Percentiles rank a stretch among this genome's conserved stretches.
Evolutionary conservation across 2,888 invertebrate species (phyloP).

Genomic region (Diplazon laetatorius): DNA sequence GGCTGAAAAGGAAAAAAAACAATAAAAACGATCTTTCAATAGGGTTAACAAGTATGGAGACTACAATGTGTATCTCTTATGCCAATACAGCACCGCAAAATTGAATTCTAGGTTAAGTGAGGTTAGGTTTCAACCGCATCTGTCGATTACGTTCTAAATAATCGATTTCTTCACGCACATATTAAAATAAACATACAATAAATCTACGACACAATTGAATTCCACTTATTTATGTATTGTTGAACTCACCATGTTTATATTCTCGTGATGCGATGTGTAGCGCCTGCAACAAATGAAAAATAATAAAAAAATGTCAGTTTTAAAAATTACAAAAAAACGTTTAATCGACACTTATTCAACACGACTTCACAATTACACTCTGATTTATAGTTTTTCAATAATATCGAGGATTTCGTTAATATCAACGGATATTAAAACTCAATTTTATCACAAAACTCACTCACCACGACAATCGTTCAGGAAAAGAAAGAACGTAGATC

Average conservation of each 20-base stretch:
- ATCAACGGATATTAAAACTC: conserved; percentile 57
- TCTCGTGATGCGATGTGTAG: conserved; percentile 53
- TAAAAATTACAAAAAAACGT: conserved; percentile 39
- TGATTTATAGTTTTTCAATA: background rate
- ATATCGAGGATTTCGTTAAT: conserved; percentile 53
- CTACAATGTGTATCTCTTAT: background rate
- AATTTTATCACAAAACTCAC: conserved; percentile 49
- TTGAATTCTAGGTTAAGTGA: conserved; percentile 35
- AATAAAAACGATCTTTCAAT: conserved; percentile 44
- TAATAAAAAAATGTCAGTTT: conserved; percentile 1
- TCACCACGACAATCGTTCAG: conserved; percentile 58
- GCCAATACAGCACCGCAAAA: background rate
- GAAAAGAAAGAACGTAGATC: conserved; percentile 48
- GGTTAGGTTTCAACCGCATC: conserved; percentile 5
- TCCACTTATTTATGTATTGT: background rate
- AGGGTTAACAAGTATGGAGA: background rate
- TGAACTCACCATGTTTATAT: conserved; percentile 62
- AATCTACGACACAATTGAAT: too few species aligned
- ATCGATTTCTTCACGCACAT: background rate
- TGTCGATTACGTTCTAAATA: background rate
- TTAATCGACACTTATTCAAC: background rate
- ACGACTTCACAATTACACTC: background rate
- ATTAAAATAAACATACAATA: background rate
- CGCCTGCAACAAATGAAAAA: conserved; percentile 56
- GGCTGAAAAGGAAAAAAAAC: conserved; percentile 89